phyloP scores from a whole-genome alignment of 1,140 invertebrate genomes.

The Holotrichia oblita region DNA sequence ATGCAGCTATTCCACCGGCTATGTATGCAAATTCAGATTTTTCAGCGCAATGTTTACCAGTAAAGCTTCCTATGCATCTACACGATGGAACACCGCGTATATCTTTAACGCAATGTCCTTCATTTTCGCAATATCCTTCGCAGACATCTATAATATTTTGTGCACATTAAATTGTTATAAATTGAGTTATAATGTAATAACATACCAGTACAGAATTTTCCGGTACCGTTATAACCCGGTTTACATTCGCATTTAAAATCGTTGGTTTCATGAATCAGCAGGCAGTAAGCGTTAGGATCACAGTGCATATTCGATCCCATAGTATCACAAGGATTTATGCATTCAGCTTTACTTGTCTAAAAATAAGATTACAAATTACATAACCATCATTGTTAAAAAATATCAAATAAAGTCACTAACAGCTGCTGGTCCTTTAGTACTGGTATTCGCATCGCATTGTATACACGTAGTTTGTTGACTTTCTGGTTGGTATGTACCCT shows the following conservation, averaged over 20 bases:
- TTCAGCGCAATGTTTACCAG: constrained; percentile 87
- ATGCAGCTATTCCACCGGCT: constrained; percentile 90
- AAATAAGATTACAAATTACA: constrained; percentile 46
- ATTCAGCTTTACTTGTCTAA: constrained; percentile 82
- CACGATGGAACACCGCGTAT: constrained; percentile 83
- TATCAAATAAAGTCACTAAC: constrained; percentile 66
- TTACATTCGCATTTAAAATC: constrained; percentile 95
- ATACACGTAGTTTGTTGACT: constrained; percentile 89
- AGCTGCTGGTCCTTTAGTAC: constrained; percentile 83
- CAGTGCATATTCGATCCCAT: constrained; percentile 86
- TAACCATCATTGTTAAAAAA: constrained; percentile 41
- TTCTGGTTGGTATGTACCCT: constrained; percentile 93
- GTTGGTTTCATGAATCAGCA: constrained; percentile 84
- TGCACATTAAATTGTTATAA: constrained; percentile 42
- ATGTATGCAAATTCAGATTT: constrained; percentile 96
- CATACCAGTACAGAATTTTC: constrained; percentile 76
- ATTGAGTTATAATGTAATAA: not conserved
- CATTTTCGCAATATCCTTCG: constrained; percentile 88
- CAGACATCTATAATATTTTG: constrained; percentile 77
- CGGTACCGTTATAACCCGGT: constrained; percentile 91
- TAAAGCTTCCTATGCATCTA: constrained; percentile 90
- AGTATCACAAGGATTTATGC: constrained; percentile 91
- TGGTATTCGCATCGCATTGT: constrained; percentile 91
- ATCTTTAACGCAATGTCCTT: constrained; percentile 90
- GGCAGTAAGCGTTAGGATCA: constrained; percentile 88